These are phyloP conservation scores for Leptinotarsa lineolata DNA, from an alignment of 1,140 invertebrate genomes.

Conservation along the genomic window DNA sequence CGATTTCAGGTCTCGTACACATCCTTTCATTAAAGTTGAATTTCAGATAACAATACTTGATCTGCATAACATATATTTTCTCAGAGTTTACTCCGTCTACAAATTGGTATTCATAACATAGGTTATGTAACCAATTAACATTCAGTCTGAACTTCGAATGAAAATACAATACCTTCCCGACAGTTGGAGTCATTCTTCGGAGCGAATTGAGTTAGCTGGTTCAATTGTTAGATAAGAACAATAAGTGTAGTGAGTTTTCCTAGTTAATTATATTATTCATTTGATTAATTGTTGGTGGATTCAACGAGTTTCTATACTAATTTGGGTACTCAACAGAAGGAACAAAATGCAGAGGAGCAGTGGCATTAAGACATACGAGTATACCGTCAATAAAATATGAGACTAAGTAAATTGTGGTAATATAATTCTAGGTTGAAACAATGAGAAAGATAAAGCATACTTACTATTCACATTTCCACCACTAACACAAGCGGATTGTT, in stretches of 20 bases:
- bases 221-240: constrained; percentile 4
- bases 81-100: background rate
- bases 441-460: no score
- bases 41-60: background rate
- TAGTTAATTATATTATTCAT: background rate
- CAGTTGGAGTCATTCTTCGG: background rate
- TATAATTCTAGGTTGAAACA: no score
- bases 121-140: constrained; percentile 6
- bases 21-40: background rate
- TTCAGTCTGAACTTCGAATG: background rate
- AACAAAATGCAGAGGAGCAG: no score
- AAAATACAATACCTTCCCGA: constrained; percentile 1
- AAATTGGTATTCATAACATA: constrained; percentile 3
- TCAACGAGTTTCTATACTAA: background rate
- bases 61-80: background rate
- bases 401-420: no score
- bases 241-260: background rate
- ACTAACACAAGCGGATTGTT: no score
- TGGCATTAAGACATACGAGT: no score
- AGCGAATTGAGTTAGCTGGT: background rate
- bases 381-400: no score
- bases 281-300: background rate
- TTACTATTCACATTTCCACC: no score
- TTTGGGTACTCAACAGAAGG: no score
- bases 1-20: constrained; percentile 1